Conservation (phyloP, 2,888 invertebrate genomes). For the Drosophila diplacantha region DNA sequence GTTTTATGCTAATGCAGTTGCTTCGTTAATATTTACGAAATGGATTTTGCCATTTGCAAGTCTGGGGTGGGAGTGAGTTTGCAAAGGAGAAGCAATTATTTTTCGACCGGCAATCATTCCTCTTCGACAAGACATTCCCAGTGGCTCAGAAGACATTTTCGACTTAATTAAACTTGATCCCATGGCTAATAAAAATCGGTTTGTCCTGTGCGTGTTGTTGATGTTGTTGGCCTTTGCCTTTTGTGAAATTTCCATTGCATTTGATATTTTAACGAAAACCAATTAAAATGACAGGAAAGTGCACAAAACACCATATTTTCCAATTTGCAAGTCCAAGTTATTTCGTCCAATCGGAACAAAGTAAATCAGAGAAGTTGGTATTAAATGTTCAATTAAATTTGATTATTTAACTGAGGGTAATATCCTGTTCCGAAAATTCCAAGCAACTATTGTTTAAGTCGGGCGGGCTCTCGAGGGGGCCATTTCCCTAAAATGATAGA, state of each 20-base stretch:
- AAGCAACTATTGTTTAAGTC: slow-evolving; percentile 3
- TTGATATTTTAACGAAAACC: slow-evolving; percentile 35
- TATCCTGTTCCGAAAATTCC: not conserved
- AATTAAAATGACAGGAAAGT: slow-evolving; percentile 36
- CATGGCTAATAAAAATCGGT: slow-evolving; percentile 51
- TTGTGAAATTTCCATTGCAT: slow-evolving; percentile 6
- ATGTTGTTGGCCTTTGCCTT: not conserved
- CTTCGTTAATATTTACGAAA: slow-evolving; percentile 22
- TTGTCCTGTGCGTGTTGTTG: slow-evolving; percentile 3
- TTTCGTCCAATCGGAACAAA: not conserved
- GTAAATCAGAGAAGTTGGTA: slow-evolving; percentile 8
- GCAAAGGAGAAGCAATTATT: slow-evolving; percentile 20
- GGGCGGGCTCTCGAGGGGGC: not conserved
- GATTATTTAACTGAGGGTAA: not conserved
- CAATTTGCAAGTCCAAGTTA: slow-evolving; percentile 4
- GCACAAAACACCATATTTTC: not conserved
- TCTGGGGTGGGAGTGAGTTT: slow-evolving; percentile 7
- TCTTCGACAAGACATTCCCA: slow-evolving; percentile 17
- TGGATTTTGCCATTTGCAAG: slow-evolving; percentile 9
- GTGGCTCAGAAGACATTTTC: slow-evolving; percentile 35
- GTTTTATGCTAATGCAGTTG: slow-evolving; percentile 24
- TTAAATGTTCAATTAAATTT: slow-evolving; percentile 21
- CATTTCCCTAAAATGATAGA: slow-evolving; percentile 27
- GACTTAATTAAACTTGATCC: slow-evolving; percentile 58
- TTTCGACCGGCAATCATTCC: slow-evolving; percentile 8